Percentiles rank a stretch among this genome's conserved stretches.
Evolutionary conservation across 2,797 vertebrate species (phyloP).

Genomic region (Gymnodraco acuticeps): DNA sequence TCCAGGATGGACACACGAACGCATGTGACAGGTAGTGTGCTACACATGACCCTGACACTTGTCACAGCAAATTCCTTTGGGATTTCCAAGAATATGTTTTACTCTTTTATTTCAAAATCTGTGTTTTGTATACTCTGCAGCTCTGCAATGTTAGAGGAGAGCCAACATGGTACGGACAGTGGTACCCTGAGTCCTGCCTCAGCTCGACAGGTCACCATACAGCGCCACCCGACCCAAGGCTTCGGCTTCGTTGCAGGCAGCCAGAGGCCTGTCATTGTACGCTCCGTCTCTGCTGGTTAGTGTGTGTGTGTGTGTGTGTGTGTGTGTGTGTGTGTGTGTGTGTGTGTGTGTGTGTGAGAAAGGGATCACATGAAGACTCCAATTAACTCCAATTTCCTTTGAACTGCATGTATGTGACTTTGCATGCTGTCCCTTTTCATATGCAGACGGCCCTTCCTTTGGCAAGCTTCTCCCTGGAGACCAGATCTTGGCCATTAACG

Average conservation of each 20-base stretch:
- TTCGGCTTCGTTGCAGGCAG: constrained; percentile 98
- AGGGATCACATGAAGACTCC: neutral
- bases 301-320: constrained; percentile 33
- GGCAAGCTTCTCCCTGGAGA: constrained; percentile 97
- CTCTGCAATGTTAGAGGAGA: constrained; percentile 95
- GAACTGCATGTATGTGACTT: constrained; percentile 17
- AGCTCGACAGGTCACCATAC: constrained; percentile 94
- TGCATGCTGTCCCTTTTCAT: constrained; percentile 16
- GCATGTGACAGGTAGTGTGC: constrained; percentile 82
- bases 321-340: constrained; percentile 44
- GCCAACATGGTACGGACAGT: constrained; percentile 96
- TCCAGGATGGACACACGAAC: constrained; percentile 89
- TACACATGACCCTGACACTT: neutral
- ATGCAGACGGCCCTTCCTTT: constrained; percentile 94
- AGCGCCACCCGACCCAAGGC: constrained; percentile 91
- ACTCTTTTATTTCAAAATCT: neutral
- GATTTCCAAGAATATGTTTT: neutral
- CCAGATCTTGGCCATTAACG: constrained; percentile 97
- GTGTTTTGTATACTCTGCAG: constrained; percentile 74
- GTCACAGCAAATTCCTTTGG: too few species aligned
- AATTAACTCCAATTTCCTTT: constrained; percentile 15
- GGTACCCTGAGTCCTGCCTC: constrained; percentile 93
- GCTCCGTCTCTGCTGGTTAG: constrained; percentile 95
- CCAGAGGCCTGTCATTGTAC: constrained; percentile 94
- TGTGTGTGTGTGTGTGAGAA: neutral